phyloP scores from a whole-genome alignment of 2,888 invertebrate species.

The Tanytarsus gracilentus region DNA sequence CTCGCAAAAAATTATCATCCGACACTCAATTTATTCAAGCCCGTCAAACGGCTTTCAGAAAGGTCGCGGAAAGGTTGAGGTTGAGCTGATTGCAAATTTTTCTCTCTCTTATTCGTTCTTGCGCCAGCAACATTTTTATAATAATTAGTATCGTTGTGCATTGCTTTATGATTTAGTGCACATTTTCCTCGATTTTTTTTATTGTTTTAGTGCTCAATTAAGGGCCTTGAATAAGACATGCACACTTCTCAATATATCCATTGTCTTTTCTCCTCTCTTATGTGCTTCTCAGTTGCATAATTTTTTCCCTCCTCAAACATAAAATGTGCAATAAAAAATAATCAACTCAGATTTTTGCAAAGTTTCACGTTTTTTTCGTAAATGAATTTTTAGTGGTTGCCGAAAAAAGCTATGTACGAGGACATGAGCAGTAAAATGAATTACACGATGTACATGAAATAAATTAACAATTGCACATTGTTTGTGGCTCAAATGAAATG shows the following conservation, averaged over 20 bases:
- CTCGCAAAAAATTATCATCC: too few species aligned
- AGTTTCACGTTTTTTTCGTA: conserved; percentile 23
- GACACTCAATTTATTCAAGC: too few species aligned
- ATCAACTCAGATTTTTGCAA: conserved; percentile 4
- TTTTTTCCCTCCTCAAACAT: conserved; percentile 1
- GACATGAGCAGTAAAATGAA: conserved; percentile 13
- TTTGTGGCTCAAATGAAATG: conserved; percentile 20
- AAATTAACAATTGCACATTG: conserved; percentile 28
- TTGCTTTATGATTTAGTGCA: conserved; percentile 18
- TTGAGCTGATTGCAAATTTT: too few species aligned
- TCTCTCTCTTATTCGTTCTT: background rate
- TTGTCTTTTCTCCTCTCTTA: conserved; percentile 5
- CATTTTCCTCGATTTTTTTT: conserved; percentile 15
- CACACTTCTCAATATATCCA: background rate
- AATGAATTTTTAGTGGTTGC: conserved; percentile 19
- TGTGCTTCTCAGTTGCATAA: background rate
- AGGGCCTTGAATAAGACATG: conserved; percentile 22
- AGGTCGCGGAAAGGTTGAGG: too few species aligned
- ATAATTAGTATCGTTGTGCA: background rate
- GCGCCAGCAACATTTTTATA: background rate
- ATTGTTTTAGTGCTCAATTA: conserved; percentile 27
- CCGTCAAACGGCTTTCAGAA: too few species aligned
- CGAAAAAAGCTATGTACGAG: background rate
- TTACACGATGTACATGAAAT: conserved; percentile 27
- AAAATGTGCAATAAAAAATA: conserved; percentile 13